These are phyloP conservation scores for Noctua pronuba DNA, from an alignment of 2,888 invertebrate genomes.

Conservation along the genomic window DNA sequence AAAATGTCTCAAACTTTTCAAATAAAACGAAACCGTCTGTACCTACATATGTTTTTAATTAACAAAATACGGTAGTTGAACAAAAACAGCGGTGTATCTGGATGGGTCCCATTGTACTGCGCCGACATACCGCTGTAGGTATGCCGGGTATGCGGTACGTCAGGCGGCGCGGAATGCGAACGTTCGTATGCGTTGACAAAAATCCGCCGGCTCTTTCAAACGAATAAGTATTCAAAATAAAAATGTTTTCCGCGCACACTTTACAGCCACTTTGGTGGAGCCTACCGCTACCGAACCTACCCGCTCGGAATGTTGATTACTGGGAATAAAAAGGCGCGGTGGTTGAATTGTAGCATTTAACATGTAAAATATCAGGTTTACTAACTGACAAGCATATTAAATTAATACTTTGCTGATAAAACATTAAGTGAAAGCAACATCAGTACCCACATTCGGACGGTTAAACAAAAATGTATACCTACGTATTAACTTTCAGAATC, in stretches of 20 bases:
- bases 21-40: conserved; percentile 25
- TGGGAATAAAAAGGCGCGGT: conserved; percentile 26
- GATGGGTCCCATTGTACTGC: conserved; percentile 40
- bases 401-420: neutral
- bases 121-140: conserved; percentile 45
- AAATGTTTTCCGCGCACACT: conserved; percentile 55
- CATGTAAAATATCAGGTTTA: conserved; percentile 21
- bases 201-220: conserved; percentile 57
- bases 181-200: conserved; percentile 55
- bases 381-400: neutral
- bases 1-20: conserved; percentile 38
- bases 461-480: neutral
- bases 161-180: conserved; percentile 28
- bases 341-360: conserved; percentile 14
- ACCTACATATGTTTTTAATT: conserved; percentile 47
- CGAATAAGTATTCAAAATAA: conserved; percentile 63
- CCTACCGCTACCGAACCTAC: neutral
- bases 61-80: conserved; percentile 57
- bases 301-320: conserved; percentile 48
- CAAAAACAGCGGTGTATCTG: conserved; percentile 47
- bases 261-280: conserved; percentile 44
- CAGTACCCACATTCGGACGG: neutral
- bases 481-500: neutral
- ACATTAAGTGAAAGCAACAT: neutral
- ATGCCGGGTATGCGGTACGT: conserved; percentile 33